Conservation (phyloP, 2,113 vertebrate genomes). For the Scophthalmus maximus region DNA sequence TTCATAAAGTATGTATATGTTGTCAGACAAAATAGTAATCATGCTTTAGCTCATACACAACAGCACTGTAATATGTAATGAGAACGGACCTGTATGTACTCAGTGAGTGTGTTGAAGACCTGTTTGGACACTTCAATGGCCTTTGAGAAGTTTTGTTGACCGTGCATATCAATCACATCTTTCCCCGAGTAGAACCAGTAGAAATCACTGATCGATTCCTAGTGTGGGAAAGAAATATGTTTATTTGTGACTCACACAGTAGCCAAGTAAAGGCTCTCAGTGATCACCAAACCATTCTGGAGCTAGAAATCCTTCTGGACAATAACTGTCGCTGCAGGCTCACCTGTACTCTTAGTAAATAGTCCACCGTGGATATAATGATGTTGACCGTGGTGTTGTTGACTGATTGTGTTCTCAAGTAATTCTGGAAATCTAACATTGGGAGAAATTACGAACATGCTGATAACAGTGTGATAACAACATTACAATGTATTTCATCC, state of each 20-base stretch:
- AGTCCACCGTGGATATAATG: constrained; percentile 97
- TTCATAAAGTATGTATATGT: background rate
- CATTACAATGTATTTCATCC: background rate
- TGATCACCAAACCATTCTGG: background rate
- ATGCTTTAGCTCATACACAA: background rate
- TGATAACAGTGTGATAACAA: background rate
- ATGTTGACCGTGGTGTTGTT: constrained; percentile 98
- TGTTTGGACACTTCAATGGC: constrained; percentile 95
- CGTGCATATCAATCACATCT: constrained; percentile 91
- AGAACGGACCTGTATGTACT: constrained; percentile 92
- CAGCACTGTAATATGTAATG: background rate
- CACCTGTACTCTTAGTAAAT: constrained; percentile 94
- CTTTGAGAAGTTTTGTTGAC: constrained; percentile 94
- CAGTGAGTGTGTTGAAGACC: constrained; percentile 96
- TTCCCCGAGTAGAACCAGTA: constrained; percentile 98
- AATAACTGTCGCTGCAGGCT: too few species aligned
- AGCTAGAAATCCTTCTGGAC: background rate
- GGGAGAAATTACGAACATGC: background rate
- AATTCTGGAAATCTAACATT: constrained; percentile 93
- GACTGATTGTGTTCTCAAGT: constrained; percentile 94
- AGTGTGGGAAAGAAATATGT: constrained; percentile 23
- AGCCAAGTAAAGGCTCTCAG: too few species aligned
- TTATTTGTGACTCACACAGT: background rate
- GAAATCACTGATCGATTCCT: constrained; percentile 99
- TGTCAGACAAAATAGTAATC: too few species aligned